These are phyloP conservation scores for Rhineura floridana DNA, from an alignment of 2,113 vertebrate species.

Conservation along the genomic window DNA sequence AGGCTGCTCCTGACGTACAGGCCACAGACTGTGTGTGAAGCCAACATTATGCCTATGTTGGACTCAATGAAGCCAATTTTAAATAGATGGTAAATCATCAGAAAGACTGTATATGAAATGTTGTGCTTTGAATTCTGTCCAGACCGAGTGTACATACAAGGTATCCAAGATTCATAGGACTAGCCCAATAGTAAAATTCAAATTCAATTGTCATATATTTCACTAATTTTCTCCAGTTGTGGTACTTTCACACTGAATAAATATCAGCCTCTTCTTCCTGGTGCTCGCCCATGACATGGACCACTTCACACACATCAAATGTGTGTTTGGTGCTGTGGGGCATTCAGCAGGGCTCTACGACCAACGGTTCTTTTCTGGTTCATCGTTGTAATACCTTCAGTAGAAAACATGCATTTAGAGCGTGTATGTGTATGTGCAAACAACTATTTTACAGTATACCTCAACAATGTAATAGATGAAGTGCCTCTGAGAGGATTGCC, in stretches of 20 bases:
- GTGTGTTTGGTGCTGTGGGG: not conserved
- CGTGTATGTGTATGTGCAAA: not conserved
- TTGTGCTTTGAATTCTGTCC: too few species aligned
- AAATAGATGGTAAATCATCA: not conserved
- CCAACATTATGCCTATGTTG: not conserved
- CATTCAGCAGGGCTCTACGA: not conserved
- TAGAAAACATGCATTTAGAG: not conserved
- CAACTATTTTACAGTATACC: not conserved
- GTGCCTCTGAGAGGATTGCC: not conserved
- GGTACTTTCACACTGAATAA: not conserved
- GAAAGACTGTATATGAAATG: not conserved
- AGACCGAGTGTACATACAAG: too few species aligned
- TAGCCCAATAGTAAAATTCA: not conserved
- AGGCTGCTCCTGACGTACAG: not conserved
- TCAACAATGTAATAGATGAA: not conserved
- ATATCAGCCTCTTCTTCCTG: not conserved
- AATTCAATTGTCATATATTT: not conserved
- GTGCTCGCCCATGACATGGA: not conserved
- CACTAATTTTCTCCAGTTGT: not conserved
- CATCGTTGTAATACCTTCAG: too few species aligned
- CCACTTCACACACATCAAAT: not conserved
- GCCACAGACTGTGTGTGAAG: not conserved
- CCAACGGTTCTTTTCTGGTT: too few species aligned
- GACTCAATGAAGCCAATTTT: not conserved
- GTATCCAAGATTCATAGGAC: too few species aligned